Conservation (phyloP, 2,797 vertebrate genomes). For the Oreochromis grahami region DNA sequence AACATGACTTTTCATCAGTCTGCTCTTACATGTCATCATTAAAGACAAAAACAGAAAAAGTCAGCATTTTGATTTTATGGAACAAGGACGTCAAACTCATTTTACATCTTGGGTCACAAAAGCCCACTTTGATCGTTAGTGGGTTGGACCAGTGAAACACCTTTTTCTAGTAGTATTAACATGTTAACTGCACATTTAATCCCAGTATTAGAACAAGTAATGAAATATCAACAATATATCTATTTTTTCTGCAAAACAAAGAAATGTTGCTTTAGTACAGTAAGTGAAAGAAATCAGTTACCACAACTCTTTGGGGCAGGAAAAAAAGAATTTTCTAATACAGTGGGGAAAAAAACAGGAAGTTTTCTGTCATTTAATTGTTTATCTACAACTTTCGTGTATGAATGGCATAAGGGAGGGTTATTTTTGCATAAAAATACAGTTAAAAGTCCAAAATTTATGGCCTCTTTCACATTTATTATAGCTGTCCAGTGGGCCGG, state of each 20-base stretch:
- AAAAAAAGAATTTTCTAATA: background rate
- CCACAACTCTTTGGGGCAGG: background rate
- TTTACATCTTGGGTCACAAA: no score
- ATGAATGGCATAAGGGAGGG: background rate
- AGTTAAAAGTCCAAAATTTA: background rate
- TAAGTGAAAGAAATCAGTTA: background rate
- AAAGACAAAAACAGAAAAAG: no score
- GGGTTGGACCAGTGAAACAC: no score
- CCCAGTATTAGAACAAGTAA: no score
- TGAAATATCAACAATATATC: background rate
- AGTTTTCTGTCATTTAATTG: background rate
- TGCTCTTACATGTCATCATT: no score
- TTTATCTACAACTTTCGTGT: background rate
- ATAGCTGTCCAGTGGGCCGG: background rate
- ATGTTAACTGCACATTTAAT: no score
- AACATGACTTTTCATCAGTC: background rate
- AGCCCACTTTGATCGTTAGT: no score
- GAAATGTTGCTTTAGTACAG: background rate
- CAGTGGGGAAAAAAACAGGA: fast-evolving
- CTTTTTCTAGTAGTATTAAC: no score
- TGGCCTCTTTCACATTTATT: background rate
- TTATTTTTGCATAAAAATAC: background rate
- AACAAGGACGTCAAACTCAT: no score
- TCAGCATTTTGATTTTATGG: no score
- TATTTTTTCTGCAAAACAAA: background rate